Evolutionary conservation across 2,888 invertebrate species (phyloP).

Genomic region (Cabera pusaria): DNA sequence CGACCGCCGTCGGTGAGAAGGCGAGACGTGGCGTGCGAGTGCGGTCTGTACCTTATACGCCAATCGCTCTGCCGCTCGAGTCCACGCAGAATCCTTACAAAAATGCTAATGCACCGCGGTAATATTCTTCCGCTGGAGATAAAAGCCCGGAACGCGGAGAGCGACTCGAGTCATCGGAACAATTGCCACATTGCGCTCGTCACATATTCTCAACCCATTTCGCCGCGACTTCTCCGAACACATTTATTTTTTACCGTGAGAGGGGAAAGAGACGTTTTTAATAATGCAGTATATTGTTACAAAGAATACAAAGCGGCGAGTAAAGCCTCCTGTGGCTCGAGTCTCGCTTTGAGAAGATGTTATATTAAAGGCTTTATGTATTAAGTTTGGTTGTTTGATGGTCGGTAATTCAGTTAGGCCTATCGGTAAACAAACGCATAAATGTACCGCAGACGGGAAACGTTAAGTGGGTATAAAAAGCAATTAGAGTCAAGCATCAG

Average conservation of each 20-base stretch:
- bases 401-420: slow-evolving; percentile 43
- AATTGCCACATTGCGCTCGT: slow-evolving; percentile 49
- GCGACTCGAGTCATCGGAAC: slow-evolving; percentile 46
- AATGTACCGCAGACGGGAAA: slow-evolving; percentile 5
- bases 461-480: slow-evolving; percentile 21
- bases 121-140: slow-evolving; percentile 44
- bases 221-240: slow-evolving; percentile 44
- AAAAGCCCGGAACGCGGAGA: slow-evolving; percentile 46
- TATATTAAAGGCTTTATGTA: slow-evolving; percentile 56
- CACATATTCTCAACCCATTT: slow-evolving; percentile 56
- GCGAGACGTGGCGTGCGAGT: slow-evolving; percentile 1
- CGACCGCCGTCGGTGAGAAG: slow-evolving; percentile 13
- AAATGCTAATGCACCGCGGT: slow-evolving; percentile 39
- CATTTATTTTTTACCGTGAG: slow-evolving; percentile 63
- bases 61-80: too few species aligned
- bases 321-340: slow-evolving; percentile 51
- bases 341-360: slow-evolving; percentile 50
- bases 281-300: slow-evolving; percentile 75
- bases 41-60: too few species aligned
- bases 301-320: slow-evolving; percentile 67
- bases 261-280: slow-evolving; percentile 61
- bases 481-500: slow-evolving; percentile 8
- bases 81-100: slow-evolving; percentile 22
- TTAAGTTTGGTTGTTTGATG: slow-evolving; percentile 53
- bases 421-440: slow-evolving; percentile 27